Base-by-base conservation (phyloP, 2,888 invertebrate genomes). In the Cerastis rubricosa region DNA sequence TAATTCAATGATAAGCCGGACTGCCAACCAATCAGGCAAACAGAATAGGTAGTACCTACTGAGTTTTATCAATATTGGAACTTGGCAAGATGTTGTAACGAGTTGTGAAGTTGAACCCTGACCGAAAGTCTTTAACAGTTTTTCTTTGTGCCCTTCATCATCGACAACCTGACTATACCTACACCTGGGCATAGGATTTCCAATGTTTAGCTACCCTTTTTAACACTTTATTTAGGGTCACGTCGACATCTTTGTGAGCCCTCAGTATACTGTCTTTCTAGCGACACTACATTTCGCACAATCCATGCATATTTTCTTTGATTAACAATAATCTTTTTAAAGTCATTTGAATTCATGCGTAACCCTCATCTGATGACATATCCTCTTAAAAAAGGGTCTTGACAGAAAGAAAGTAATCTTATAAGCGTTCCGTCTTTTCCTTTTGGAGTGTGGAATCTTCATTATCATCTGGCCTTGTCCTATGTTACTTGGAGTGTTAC, bases 31-130 rank as follows among this genome's bases (percentile, higher is more conserved):
- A 81, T 65, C 14, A 49, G 22, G 35, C 43, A 45, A 45, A 29
- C 19, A 25, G 14, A 12, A 49, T 43, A 47, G 29, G 11, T 35
- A 3, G 35, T 35, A 45, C 43, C 22, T 43, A 54, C 25, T 59
- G 5, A 74, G 22, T 49, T 51, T 80, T 74, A 74, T 64, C 74
- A 81, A n/a, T 64, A 81, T 57, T 75, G 35, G 22, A 57, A 35
- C 47, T 57, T 78, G 54, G 43, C 17, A 47, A 64, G 54, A 49
- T 19, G 2, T 40, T 61, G 12, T 35, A 40, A 19, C 29, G 6
- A 29, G 19, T 40, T 40, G 6, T 17, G 8, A 45, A n/a, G 17
- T 75, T 22, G 47, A 74, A 14, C 40, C n/a, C 5, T 35, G 45
- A 25, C 5, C 11, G 14, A 19, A 19, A 69, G 11, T 29, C n/a